phyloP scores from a whole-genome alignment of 2,888 invertebrate species.

The Mimumesa dahlbomi region DNA sequence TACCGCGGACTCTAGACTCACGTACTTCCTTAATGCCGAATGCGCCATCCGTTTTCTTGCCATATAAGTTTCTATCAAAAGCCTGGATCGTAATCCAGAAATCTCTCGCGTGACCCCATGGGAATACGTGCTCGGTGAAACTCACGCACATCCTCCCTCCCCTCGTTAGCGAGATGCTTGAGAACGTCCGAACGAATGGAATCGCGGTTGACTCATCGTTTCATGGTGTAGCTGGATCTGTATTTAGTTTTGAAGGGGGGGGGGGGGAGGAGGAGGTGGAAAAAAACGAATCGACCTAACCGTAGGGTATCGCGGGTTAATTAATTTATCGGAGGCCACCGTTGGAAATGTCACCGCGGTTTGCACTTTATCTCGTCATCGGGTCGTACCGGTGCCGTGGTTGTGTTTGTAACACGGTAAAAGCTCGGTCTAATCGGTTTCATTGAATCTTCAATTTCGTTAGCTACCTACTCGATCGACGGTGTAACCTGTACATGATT shows the following conservation, averaged over 20 bases:
- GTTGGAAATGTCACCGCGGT: neutral
- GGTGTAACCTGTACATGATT: too few relatives aligned
- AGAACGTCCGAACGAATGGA: slow-evolving; percentile 46
- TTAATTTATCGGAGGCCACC: neutral
- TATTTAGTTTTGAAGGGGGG: too few relatives aligned
- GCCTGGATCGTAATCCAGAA: slow-evolving; percentile 76
- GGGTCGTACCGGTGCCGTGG: neutral
- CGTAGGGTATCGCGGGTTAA: neutral
- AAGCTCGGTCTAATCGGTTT: too few relatives aligned
- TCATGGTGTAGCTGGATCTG: too few relatives aligned
- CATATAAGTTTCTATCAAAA: slow-evolving; percentile 78
- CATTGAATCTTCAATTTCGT: too few relatives aligned
- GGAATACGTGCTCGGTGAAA: slow-evolving; percentile 72
- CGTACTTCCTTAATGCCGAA: slow-evolving; percentile 78
- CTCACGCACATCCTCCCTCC: slow-evolving; percentile 62
- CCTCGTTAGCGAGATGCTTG: slow-evolving; percentile 31
- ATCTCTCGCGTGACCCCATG: slow-evolving; percentile 71
- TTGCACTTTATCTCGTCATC: neutral
- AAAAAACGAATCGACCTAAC: too few relatives aligned
- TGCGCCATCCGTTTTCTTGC: slow-evolving; percentile 75
- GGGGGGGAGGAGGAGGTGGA: too few relatives aligned
- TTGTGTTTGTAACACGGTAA: neutral
- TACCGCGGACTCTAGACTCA: slow-evolving; percentile 71
- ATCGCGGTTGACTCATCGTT: slow-evolving; percentile 58
- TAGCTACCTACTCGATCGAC: too few relatives aligned